phyloP scores from a whole-genome alignment of 64 coral and sea anemone species.

The Pachyseris speciosa region DNA sequence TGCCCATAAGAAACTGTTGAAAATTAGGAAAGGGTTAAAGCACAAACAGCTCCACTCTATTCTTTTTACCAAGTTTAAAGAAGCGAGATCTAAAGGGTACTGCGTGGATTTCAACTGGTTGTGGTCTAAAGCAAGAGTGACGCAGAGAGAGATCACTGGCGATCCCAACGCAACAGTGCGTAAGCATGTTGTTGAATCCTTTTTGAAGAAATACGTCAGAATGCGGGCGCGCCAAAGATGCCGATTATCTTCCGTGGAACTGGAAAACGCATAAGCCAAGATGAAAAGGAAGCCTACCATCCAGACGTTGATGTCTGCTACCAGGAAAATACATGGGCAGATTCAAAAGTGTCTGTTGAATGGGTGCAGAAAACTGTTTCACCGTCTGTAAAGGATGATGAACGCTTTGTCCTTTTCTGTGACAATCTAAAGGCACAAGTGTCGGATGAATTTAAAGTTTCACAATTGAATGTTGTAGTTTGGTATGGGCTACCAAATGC shows the following conservation, averaged over 20 bases:
- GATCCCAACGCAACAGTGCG: constrained; percentile 46
- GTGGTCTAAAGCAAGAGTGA: constrained; percentile 43
- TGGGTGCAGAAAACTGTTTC: constrained; percentile 59
- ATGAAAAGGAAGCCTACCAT: constrained; percentile 61
- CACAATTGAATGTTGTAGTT: constrained; percentile 44
- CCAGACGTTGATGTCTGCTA: constrained; percentile 45
- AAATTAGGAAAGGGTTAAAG: constrained; percentile 2
- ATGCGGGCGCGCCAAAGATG: constrained; percentile 22
- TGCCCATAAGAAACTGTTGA: constrained; percentile 60
- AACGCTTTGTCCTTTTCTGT: constrained; percentile 23
- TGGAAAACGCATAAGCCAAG: constrained; percentile 52
- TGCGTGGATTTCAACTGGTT: constrained; percentile 60
- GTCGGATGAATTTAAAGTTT: constrained; percentile 49
- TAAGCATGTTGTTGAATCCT: constrained; percentile 24
- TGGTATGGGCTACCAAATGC: constrained; percentile 43
- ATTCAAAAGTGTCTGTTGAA: constrained; percentile 54
- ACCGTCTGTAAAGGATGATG: constrained; percentile 20
- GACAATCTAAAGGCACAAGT: constrained; percentile 54
- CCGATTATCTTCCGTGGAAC: constrained; percentile 54
- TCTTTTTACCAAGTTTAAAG: constrained; percentile 57
- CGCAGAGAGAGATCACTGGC: constrained; percentile 33
- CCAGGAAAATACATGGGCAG: constrained; percentile 60
- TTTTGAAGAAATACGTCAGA: constrained; percentile 52
- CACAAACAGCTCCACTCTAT: constrained; percentile 37
- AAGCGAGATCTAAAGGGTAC: constrained; percentile 52